Conservation (phyloP, 2,797 vertebrate genomes). For the Xerus rutilus region DNA sequence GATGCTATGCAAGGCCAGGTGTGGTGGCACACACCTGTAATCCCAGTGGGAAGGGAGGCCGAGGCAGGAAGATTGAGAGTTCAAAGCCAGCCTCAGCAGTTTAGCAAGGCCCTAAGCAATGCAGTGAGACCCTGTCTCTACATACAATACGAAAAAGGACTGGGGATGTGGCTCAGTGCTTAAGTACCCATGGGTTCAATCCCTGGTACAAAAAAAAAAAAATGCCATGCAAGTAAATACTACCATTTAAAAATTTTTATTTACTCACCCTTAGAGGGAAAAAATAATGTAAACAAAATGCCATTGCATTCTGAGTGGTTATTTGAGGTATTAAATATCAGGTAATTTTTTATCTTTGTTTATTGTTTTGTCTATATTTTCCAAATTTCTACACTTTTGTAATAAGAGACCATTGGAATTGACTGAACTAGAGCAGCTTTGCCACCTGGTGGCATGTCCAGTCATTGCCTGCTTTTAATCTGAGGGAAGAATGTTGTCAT, state of each 20-base stretch:
- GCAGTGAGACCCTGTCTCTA: no score
- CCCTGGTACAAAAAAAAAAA: no score
- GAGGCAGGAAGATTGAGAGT: no score
- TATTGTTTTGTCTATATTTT: constrained; percentile 8
- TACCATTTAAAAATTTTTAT: neutral
- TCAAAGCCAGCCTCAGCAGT: no score
- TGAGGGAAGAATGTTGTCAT: neutral
- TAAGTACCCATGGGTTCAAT: no score
- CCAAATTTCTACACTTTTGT: neutral
- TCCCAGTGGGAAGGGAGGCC: no score
- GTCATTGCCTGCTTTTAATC: constrained; percentile 7
- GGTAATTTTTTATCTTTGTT: neutral
- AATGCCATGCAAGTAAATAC: neutral
- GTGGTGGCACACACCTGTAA: no score
- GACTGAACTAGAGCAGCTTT: constrained; percentile 22
- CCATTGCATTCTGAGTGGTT: neutral
- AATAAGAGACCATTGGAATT: neutral
- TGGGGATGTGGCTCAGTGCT: no score
- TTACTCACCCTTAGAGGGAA: neutral
- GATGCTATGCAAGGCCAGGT: neutral
- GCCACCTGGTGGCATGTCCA: constrained; percentile 51
- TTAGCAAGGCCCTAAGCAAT: no score
- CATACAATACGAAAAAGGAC: no score
- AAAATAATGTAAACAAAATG: constrained; percentile 18
- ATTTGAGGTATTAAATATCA: neutral